Conservation (phyloP, 2,797 vertebrate species). For the Falco naumanni region DNA sequence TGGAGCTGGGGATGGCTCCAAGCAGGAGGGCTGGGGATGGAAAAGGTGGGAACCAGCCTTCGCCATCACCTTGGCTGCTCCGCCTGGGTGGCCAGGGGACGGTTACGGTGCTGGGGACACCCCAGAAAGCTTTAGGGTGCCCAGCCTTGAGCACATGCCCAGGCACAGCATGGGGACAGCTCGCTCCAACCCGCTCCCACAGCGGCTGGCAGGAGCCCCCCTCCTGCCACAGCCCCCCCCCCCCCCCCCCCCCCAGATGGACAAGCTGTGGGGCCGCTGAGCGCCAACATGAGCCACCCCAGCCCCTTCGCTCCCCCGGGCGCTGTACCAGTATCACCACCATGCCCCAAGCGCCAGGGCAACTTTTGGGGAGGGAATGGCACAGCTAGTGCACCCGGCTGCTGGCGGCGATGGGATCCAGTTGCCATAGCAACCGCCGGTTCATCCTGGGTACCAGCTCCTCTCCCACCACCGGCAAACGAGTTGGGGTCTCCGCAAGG, state of each 20-base stretch:
- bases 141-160: accelerated
- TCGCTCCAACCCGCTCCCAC: neutral
- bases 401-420: neutral
- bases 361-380: neutral
- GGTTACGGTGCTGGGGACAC: neutral
- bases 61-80: neutral
- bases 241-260: accelerated
- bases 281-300: neutral
- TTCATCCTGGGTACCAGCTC: constrained; percentile 39
- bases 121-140: neutral
- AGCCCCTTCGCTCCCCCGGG: neutral
- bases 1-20: neutral
- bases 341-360: neutral
- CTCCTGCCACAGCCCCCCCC: neutral
- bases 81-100: accelerated
- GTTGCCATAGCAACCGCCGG: constrained; percentile 68
- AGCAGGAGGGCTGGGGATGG: neutral
- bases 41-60: neutral
- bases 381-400: neutral
- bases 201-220: neutral
- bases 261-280: neutral
- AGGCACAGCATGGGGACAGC: neutral
- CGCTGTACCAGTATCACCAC: neutral
- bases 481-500: neutral
- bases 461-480: neutral